Evolutionary conservation across 2,113 vertebrate species (phyloP).

Genomic region (Microcebus jonahi): DNA sequence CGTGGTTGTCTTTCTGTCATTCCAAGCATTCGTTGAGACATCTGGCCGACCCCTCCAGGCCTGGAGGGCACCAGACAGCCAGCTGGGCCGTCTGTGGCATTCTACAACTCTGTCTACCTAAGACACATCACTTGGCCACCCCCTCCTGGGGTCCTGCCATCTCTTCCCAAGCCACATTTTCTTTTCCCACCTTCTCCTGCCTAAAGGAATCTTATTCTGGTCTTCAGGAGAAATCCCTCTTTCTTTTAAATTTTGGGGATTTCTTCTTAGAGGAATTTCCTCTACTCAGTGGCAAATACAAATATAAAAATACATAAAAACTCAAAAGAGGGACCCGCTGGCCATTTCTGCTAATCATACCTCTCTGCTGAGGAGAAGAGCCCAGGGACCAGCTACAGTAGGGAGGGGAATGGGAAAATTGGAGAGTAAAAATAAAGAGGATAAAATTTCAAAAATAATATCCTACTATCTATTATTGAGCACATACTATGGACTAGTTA

Average conservation of each 20-base stretch:
- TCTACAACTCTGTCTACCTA: neutral
- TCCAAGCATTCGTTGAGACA: neutral
- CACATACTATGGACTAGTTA: neutral
- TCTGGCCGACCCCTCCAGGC: neutral
- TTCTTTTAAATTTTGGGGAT: neutral
- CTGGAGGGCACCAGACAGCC: neutral
- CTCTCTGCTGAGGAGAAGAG: neutral
- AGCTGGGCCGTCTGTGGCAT: rapidly evolving
- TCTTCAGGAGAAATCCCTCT: neutral
- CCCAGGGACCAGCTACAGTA: neutral
- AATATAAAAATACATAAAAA: neutral
- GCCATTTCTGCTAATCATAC: neutral
- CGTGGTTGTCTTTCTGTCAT: neutral
- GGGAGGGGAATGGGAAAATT: neutral
- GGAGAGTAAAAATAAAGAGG: neutral
- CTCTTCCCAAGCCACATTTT: neutral
- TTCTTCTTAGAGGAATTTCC: neutral
- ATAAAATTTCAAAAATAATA: neutral
- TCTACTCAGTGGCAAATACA: neutral
- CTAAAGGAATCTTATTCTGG: neutral
- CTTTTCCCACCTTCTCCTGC: neutral
- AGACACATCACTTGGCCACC: neutral
- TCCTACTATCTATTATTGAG: neutral
- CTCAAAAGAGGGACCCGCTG: neutral
- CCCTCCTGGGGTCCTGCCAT: neutral